phyloP scores from a whole-genome alignment of 2,888 invertebrate species.

The Pristionchus maxplancki region DNA sequence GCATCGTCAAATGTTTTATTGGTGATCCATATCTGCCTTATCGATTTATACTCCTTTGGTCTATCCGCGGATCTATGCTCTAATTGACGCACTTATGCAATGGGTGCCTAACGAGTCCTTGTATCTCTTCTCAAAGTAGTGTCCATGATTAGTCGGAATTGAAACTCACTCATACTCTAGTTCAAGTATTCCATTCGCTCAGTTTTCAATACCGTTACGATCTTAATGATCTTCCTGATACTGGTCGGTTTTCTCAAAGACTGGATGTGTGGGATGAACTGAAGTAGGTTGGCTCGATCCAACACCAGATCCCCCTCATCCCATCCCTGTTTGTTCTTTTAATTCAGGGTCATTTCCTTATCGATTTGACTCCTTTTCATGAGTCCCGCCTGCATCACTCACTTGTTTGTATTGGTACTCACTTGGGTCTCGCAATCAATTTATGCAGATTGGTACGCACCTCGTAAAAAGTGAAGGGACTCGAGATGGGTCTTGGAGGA shows the following conservation, averaged over 20 bases:
- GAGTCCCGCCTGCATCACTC: background rate
- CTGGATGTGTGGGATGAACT: constrained; percentile 1
- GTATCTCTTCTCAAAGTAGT: background rate
- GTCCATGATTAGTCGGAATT: background rate
- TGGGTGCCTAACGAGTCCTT: constrained; percentile 19
- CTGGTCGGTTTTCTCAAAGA: background rate
- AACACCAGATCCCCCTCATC: background rate
- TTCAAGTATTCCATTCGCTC: background rate
- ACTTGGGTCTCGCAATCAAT: constrained; percentile 11
- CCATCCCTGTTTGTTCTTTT: constrained; percentile 32
- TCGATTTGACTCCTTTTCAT: background rate
- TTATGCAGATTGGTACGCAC: constrained; percentile 39
- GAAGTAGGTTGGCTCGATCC: background rate
- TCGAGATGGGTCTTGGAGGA: constrained; percentile 1
- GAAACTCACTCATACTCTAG: background rate
- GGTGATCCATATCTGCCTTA: background rate
- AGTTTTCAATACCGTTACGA: background rate
- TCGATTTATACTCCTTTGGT: constrained; percentile 4
- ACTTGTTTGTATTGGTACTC: constrained; percentile 24
- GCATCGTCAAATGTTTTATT: too few species aligned
- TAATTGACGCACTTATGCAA: constrained; percentile 47
- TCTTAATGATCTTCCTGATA: background rate
- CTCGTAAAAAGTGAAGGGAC: background rate
- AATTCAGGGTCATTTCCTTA: constrained; percentile 15
- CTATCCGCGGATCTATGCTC: constrained; percentile 10